These are phyloP conservation scores for Hoplodrina ambigua DNA, from an alignment of 2,888 invertebrate genomes.

Conservation along the genomic window DNA sequence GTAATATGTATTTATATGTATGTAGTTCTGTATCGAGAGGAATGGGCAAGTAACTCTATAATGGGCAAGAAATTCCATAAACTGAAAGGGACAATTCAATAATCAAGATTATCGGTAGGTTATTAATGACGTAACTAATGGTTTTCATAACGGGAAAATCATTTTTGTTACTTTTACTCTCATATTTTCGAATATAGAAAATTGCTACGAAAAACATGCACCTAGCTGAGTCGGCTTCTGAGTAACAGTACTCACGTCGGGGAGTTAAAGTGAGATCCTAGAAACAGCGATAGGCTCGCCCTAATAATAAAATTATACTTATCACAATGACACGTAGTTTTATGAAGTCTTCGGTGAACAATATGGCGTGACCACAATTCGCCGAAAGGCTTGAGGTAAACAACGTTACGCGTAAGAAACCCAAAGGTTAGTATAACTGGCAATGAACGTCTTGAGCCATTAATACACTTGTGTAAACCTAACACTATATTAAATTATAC, in stretches of 20 bases:
- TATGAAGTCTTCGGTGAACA: not conserved
- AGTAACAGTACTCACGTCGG: constrained; percentile 3
- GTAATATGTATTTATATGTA: too few species aligned
- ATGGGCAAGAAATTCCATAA: too few species aligned
- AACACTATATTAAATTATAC: too few species aligned
- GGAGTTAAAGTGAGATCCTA: constrained; percentile 1
- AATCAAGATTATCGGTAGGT: not conserved
- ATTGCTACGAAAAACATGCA: too few species aligned
- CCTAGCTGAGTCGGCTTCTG: not conserved
- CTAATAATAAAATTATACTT: not conserved
- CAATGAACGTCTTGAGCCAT: not conserved
- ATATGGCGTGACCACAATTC: constrained; percentile 9
- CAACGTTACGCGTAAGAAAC: not conserved
- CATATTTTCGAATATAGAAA: not conserved
- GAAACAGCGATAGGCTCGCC: constrained; percentile 10
- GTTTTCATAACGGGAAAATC: not conserved
- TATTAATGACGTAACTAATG: not conserved
- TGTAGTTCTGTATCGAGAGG: too few species aligned
- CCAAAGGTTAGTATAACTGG: not conserved
- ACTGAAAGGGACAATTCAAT: too few species aligned
- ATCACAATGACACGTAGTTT: constrained; percentile 19
- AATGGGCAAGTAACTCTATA: too few species aligned
- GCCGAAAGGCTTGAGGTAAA: constrained; percentile 7
- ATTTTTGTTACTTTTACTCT: not conserved
- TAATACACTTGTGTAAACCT: not conserved